A percentile compares a stretch with the other conserved stretches of the same genome.
phyloP scores from a whole-genome alignment of 2,888 invertebrate genomes.

The Mechanitis messenoides region DNA sequence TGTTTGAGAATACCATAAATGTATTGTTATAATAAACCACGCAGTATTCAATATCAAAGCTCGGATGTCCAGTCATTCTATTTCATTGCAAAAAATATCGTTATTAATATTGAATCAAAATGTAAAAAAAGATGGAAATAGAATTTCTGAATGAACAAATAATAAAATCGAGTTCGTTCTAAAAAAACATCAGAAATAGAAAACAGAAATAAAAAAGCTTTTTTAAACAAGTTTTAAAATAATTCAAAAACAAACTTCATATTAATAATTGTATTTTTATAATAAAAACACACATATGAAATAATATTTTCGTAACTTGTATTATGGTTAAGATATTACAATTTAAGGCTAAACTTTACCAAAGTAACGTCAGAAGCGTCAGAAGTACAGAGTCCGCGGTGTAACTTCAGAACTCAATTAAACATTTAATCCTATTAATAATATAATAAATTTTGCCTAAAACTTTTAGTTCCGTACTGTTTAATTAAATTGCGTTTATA shows the following conservation, averaged over 20 bases:
- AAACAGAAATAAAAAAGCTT: too few species aligned
- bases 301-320: neutral
- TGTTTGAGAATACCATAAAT: neutral
- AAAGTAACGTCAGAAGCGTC: constrained; percentile 6
- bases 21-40: neutral
- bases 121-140: too few species aligned
- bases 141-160: neutral
- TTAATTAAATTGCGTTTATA: constrained; percentile 3
- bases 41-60: constrained; percentile 1
- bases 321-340: neutral
- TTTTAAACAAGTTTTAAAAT: too few species aligned
- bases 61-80: neutral
- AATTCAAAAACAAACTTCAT: too few species aligned
- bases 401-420: constrained; percentile 41
- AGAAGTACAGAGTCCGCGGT: constrained; percentile 22
- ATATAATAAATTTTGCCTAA: constrained; percentile 40
- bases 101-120: too few species aligned
- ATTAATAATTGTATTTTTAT: too few species aligned
- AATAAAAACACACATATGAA: too few species aligned
- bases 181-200: neutral
- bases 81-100: too few species aligned
- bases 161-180: neutral
- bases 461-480: constrained; percentile 29
- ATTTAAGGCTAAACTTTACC: neutral
- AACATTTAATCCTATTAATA: constrained; percentile 44